phyloP scores from a whole-genome alignment of 2,888 invertebrate species.

The Aproaerema taeniolella region DNA sequence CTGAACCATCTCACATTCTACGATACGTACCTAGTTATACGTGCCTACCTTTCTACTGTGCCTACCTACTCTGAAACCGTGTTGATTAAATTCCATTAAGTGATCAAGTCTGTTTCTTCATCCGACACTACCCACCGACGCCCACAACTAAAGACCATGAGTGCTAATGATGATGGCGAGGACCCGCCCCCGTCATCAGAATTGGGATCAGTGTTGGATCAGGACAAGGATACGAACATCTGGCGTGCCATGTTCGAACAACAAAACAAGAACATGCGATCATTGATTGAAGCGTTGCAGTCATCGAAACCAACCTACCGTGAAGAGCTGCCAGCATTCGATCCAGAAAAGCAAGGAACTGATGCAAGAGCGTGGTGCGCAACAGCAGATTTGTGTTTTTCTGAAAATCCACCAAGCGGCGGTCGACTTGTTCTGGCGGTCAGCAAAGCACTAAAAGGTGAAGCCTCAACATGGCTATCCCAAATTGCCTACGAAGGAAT shows the following conservation, averaged over 20 bases:
- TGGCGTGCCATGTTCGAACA: neutral
- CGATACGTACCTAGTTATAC: no score
- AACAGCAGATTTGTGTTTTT: constrained; percentile 5
- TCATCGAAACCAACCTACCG: neutral
- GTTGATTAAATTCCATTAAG: no score
- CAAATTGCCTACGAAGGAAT: constrained; percentile 1
- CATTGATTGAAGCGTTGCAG: neutral
- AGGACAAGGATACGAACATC: neutral
- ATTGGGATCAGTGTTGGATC: neutral
- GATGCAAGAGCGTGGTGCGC: constrained; percentile 7
- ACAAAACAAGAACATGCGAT: neutral
- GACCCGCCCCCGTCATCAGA: neutral
- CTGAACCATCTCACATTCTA: no score
- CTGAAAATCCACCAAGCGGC: neutral
- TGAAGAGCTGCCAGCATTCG: constrained; percentile 4
- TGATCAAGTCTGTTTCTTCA: no score
- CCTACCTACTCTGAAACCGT: no score
- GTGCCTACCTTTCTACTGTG: no score
- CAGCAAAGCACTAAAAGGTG: constrained; percentile 2
- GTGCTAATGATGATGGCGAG: neutral
- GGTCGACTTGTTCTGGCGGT: neutral
- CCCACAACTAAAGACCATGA: no score
- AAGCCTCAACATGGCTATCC: constrained; percentile 3
- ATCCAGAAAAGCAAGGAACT: constrained; percentile 1
- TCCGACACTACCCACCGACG: no score